Evolutionary conservation across 2,888 invertebrate genomes (phyloP).

Genomic region (Melipona bicolor): DNA sequence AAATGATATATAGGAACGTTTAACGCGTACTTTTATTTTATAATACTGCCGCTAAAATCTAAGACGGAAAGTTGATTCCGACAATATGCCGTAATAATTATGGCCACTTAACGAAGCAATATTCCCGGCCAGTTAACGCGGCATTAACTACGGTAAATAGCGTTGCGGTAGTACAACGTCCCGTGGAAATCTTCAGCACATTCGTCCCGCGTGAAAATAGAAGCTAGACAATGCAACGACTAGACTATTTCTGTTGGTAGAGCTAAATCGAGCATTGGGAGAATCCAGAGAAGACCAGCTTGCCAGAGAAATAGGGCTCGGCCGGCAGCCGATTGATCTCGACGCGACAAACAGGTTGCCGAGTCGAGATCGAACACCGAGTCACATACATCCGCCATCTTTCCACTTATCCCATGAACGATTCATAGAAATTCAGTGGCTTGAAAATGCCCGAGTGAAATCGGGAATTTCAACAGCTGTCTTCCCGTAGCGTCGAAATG

Average conservation of each 20-base stretch:
- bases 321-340: background rate
- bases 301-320: background rate
- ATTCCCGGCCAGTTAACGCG: background rate
- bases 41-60: background rate
- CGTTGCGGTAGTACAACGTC: background rate
- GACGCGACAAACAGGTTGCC: slow-evolving; percentile 5
- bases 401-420: background rate
- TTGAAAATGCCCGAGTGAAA: slow-evolving; percentile 2
- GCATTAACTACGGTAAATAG: background rate
- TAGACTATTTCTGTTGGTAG: slow-evolving; percentile 8
- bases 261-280: slow-evolving; percentile 17
- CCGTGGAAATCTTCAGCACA: background rate
- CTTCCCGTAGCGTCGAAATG: background rate
- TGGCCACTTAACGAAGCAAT: background rate
- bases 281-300: background rate
- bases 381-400: background rate
- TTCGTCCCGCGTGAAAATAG: slow-evolving; percentile 6
- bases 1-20: background rate
- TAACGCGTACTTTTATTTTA: background rate
- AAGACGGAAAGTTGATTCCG: background rate
- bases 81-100: background rate
- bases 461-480: background rate
- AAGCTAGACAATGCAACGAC: slow-evolving; percentile 16
- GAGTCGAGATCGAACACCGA: background rate
- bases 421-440: background rate